Percentiles rank a stretch among this genome's conserved stretches.
Evolutionary conservation across 2,113 vertebrate genomes (phyloP).

Genomic region (Macquaria ambigua): DNA sequence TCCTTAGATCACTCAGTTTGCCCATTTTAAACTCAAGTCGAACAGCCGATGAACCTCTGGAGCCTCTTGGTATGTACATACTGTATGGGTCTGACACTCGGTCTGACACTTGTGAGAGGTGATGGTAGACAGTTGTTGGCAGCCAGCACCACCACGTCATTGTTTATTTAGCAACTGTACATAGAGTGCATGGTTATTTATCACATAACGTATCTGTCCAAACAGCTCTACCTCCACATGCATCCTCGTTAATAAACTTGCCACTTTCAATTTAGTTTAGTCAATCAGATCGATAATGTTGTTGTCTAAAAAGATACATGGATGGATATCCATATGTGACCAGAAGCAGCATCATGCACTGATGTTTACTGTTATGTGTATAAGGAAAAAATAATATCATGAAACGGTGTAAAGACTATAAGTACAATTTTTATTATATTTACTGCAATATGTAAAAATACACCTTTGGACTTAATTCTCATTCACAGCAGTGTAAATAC

Average conservation of each 20-base stretch:
- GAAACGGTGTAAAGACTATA: neutral
- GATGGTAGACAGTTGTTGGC: neutral
- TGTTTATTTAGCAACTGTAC: constrained; percentile 1
- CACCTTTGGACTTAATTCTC: neutral
- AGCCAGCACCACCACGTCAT: constrained; percentile 2
- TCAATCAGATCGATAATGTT: neutral
- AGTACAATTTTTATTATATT: neutral
- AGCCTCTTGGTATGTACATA: constrained; percentile 13
- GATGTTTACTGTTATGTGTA: neutral
- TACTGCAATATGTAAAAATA: neutral
- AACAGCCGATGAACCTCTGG: constrained; percentile 32
- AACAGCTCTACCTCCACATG: neutral
- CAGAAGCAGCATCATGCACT: neutral
- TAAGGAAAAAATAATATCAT: neutral
- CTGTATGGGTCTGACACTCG: constrained; percentile 9
- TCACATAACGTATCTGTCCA: neutral
- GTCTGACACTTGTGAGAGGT: constrained; percentile 18
- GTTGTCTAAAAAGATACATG: neutral
- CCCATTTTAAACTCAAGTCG: constrained; percentile 6
- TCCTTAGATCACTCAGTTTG: constrained; percentile 45
- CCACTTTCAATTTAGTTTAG: neutral
- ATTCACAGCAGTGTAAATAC: constrained; percentile 4
- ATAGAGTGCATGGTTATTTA: neutral
- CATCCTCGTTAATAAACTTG: neutral
- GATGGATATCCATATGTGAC: neutral